Conservation (phyloP, 2,113 vertebrate species). For the Sebastes schlegelii region DNA sequence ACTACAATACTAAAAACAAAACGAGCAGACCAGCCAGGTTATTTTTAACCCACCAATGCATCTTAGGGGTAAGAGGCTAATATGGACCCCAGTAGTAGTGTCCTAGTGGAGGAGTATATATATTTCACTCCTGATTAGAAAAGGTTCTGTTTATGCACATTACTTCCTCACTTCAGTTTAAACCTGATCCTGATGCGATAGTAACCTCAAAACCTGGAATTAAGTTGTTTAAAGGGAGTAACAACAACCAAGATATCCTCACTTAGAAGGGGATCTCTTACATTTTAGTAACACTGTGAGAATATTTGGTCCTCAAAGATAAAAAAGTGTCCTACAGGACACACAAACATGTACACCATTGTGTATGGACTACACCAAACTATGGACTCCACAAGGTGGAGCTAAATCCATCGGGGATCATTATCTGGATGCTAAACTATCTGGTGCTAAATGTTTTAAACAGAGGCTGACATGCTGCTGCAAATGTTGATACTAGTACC, state of each 20-base stretch:
- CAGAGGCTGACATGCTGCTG: background rate
- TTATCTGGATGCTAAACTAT: too few species aligned
- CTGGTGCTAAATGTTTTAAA: too few species aligned
- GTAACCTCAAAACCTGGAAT: background rate
- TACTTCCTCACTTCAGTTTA: background rate
- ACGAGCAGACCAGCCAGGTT: too few species aligned
- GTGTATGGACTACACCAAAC: too few species aligned
- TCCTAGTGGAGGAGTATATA: background rate
- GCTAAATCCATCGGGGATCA: background rate
- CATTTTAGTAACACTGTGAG: background rate
- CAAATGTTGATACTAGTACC: background rate
- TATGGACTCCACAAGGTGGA: conserved; percentile 22
- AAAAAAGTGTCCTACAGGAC: background rate
- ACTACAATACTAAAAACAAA: too few species aligned
- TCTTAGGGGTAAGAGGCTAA: too few species aligned
- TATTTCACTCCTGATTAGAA: background rate
- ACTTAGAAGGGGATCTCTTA: background rate
- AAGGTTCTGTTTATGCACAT: background rate
- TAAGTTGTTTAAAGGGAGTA: background rate
- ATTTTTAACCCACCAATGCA: too few species aligned
- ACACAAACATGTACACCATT: too few species aligned
- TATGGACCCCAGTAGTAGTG: too few species aligned
- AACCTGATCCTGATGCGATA: background rate
- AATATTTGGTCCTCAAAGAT: background rate
- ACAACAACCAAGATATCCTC: background rate